Evolutionary conservation across 2,113 vertebrate genomes (phyloP).

Genomic region (Glaucomys volans): DNA sequence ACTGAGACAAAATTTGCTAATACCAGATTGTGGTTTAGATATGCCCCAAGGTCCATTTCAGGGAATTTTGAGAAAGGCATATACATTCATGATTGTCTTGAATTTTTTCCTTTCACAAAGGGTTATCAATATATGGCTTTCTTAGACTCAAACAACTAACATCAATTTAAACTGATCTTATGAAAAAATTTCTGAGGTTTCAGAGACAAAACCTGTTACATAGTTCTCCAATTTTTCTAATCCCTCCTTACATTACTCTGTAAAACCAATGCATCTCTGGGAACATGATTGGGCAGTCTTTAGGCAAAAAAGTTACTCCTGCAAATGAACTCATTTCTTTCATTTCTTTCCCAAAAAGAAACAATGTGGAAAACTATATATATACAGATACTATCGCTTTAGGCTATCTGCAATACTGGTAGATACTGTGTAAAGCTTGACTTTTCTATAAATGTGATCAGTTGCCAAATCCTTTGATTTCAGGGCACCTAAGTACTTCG

Average conservation of each 20-base stretch:
- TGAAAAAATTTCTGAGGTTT: not conserved
- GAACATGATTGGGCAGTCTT: not conserved
- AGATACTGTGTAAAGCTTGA: not conserved
- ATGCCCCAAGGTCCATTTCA: not conserved
- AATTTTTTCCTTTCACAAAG: not conserved
- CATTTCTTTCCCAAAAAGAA: not conserved
- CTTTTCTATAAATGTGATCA: not conserved
- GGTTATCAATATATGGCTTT: not conserved
- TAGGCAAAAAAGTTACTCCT: not conserved
- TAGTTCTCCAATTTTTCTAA: not conserved
- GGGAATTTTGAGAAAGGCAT: not conserved
- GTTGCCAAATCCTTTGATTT: not conserved
- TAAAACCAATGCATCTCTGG: not conserved
- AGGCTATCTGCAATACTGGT: not conserved
- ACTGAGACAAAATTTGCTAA: not conserved
- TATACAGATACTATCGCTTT: not conserved
- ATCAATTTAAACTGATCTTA: not conserved
- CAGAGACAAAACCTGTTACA: not conserved
- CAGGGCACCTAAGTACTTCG: not conserved
- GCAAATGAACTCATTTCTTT: not conserved
- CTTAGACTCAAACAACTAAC: not conserved
- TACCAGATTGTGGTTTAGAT: not conserved
- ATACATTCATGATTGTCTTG: accelerated
- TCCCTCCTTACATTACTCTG: not conserved
- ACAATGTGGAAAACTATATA: not conserved